Percentiles rank a stretch among this genome's conserved stretches.
These are phyloP conservation scores for Cerastoderma edule DNA, from an alignment of 2,888 invertebrate species.

Conservation along the genomic window DNA sequence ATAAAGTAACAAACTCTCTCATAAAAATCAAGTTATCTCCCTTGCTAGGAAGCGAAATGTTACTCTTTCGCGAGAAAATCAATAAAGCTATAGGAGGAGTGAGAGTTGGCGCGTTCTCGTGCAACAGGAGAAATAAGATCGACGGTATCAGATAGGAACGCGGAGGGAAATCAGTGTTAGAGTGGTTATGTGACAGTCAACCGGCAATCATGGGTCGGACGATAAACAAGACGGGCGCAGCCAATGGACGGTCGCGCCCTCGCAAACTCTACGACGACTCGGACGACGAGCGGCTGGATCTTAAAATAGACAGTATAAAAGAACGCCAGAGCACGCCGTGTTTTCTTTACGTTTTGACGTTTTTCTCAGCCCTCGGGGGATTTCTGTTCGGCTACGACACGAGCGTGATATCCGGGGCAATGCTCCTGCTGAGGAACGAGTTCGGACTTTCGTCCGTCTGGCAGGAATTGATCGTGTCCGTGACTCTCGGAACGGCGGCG, in stretches of 20 bases:
- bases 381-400: conserved; percentile 87
- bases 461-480: conserved; percentile 85
- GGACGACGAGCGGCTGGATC: conserved; percentile 74
- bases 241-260: conserved; percentile 67
- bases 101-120: conserved; percentile 59
- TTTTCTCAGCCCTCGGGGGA: conserved; percentile 84
- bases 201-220: conserved; percentile 40
- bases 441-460: conserved; percentile 82
- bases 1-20: not conserved
- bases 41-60: conserved; percentile 7
- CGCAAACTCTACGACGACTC: conserved; percentile 72
- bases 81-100: conserved; percentile 26
- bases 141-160: not conserved
- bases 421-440: conserved; percentile 83
- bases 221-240: conserved; percentile 32
- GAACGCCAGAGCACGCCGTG: conserved; percentile 68
- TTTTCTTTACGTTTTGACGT: conserved; percentile 77
- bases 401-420: conserved; percentile 85
- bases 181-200: conserved; percentile 4
- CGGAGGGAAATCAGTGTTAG: conserved; percentile 8
- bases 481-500: conserved; percentile 84
- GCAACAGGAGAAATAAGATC: conserved; percentile 52
- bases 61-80: conserved; percentile 14
- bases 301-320: conserved; percentile 76
- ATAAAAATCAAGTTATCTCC: conserved; percentile 9